Evolutionary conservation across 2,888 invertebrate species (phyloP), one percentile per base, ranked within the genome.

Genomic region (Volucella inflata): DNA sequence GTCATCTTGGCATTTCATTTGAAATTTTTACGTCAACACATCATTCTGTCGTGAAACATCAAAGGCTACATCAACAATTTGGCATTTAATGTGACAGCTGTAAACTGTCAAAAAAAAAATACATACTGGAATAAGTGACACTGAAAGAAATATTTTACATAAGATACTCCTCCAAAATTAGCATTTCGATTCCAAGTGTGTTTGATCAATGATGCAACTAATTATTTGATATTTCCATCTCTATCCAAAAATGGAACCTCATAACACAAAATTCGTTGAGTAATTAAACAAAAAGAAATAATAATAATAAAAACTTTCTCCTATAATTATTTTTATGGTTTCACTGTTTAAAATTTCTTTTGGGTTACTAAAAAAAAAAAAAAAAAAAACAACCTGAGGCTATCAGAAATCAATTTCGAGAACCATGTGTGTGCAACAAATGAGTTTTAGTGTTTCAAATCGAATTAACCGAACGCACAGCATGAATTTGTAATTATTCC

Each of bases 401-500:
- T 40, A 14, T 59, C n/a, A 30, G 59, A 50, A 59, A 71, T 71
- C 42, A 30, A 68, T 68, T 68, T 51, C 30, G n/a, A 67, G 48
- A 48, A 48, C 16, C 4, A 11, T 48, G 64, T 48, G 64, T 64
- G 36, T 3, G 70, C n/a, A 68, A 17, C 57, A 70, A 70, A 48
- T 70, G 57, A 38, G 30, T 17, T 70, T 70, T 70, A 57, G 57
- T 57, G 46, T 59, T 59, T 48, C 38, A 70, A 70, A 70, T 70
- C 17, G 38, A 70, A 46, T 59, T 59, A 59, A 59, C 36, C 57
- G 70, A 57, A 38, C 17, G 42, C 70, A 59, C 59, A 70, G 70
- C 57, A 59, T 70, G 70, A 70, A 70, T 70, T 70, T 70, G 55
- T 70, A 59, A 70, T 68, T 68, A 55, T 70, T 70, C 59, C 70